phyloP scores from a whole-genome alignment of 2,113 vertebrate species.

The Pelusios castaneus region DNA sequence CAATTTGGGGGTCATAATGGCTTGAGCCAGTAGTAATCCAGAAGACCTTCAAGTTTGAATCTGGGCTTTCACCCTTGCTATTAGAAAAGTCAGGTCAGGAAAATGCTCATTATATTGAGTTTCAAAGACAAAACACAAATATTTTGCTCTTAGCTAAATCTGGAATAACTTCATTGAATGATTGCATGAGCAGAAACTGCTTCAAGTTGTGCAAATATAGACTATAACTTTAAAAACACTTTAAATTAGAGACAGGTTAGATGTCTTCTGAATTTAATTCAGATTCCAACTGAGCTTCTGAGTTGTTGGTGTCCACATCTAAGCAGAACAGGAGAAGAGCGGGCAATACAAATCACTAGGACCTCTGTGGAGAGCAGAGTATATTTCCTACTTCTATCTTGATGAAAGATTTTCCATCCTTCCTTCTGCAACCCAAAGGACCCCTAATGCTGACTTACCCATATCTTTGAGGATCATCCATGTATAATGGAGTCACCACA shows the following conservation, averaged over 20 bases:
- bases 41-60: neutral
- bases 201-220: neutral
- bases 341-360: neutral
- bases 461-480: neutral
- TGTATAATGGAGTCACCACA: neutral
- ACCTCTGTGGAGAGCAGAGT: neutral
- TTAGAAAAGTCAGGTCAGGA: constrained; percentile 1
- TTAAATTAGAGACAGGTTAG: neutral
- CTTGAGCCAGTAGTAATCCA: neutral
- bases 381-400: neutral
- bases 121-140: neutral
- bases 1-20: neutral
- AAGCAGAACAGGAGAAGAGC: neutral
- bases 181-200: neutral
- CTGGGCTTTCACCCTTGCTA: neutral
- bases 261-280: neutral
- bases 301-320: neutral
- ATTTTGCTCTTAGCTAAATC: neutral
- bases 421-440: neutral
- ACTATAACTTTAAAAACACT: neutral
- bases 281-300: neutral
- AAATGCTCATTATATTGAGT: neutral
- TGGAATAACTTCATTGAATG: neutral
- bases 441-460: neutral
- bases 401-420: neutral